These are phyloP conservation scores for Sepioteuthis lessoniana DNA, from an alignment of 2,888 invertebrate species.

Conservation along the genomic window DNA sequence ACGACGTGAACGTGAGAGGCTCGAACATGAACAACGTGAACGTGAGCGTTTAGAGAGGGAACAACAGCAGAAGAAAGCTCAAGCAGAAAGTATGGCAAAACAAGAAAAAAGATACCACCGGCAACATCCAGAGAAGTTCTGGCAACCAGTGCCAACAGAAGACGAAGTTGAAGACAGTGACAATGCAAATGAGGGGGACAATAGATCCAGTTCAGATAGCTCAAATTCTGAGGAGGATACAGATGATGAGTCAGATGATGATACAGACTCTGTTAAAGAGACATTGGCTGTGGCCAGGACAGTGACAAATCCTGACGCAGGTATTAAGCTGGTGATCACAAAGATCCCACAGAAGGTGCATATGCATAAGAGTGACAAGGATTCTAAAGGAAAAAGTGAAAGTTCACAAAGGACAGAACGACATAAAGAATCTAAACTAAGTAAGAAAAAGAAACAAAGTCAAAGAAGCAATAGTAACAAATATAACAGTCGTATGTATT, in stretches of 20 bases:
- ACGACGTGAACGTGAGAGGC: slow-evolving; percentile 49
- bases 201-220: background rate
- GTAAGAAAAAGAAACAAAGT: slow-evolving; percentile 49
- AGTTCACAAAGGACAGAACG: slow-evolving; percentile 46
- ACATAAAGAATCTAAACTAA: slow-evolving; percentile 47
- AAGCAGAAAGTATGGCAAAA: slow-evolving; percentile 16
- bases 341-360: slow-evolving; percentile 55
- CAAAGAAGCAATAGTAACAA: slow-evolving; percentile 46
- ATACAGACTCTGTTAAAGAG: slow-evolving; percentile 53
- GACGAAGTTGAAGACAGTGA: background rate
- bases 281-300: slow-evolving; percentile 67
- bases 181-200: background rate
- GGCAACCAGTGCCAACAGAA: background rate
- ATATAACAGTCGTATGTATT: slow-evolving; percentile 50
- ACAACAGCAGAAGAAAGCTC: slow-evolving; percentile 53
- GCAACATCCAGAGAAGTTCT: background rate
- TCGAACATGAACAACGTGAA: slow-evolving; percentile 55
- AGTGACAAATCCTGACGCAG: slow-evolving; percentile 70
- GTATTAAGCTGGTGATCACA: slow-evolving; percentile 74
- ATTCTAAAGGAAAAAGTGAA: background rate
- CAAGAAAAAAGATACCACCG: background rate
- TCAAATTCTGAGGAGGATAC: slow-evolving; percentile 49
- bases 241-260: slow-evolving; percentile 53
- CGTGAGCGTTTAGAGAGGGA: slow-evolving; percentile 55
- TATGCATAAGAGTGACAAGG: background rate